Conservation (phyloP, 2,797 vertebrate genomes). For the Huso huso region DNA sequence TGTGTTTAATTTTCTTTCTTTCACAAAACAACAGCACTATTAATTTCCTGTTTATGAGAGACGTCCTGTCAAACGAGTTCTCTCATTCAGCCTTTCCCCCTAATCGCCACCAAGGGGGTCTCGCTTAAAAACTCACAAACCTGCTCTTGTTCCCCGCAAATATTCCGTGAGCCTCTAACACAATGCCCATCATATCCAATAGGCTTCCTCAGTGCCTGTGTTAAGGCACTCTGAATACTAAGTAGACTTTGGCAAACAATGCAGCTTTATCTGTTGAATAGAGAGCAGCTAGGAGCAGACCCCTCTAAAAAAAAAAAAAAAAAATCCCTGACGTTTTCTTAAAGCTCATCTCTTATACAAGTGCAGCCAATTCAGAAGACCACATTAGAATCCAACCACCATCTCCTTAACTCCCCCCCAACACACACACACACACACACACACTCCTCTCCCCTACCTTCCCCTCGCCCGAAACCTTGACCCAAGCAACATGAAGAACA, state of each 20-base stretch:
- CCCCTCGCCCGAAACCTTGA: too few species aligned
- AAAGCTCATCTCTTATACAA: constrained; percentile 34
- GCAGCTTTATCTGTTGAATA: constrained; percentile 12
- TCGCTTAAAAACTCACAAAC: constrained; percentile 6
- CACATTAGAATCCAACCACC: neutral
- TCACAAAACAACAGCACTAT: neutral
- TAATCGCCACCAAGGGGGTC: neutral
- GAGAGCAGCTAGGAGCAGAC: constrained; percentile 52
- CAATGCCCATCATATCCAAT: constrained; percentile 15
- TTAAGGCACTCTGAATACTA: constrained; percentile 16
- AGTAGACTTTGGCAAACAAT: constrained; percentile 15
- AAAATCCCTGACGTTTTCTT: neutral
- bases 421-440: constrained; percentile 33
- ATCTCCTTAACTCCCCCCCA: constrained; percentile 14
- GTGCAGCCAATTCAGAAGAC: neutral
- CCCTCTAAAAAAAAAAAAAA: constrained; percentile 51
- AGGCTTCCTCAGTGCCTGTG: constrained; percentile 10
- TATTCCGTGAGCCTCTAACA: constrained; percentile 13
- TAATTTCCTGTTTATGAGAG: neutral
- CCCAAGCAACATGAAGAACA: too few species aligned
- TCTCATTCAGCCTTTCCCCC: constrained; percentile 5
- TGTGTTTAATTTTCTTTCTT: too few species aligned
- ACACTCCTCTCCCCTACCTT: neutral
- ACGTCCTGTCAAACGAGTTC: constrained; percentile 5
- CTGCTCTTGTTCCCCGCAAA: constrained; percentile 10